These are phyloP conservation scores for Ophioderma brevispina DNA, from an alignment of 35 echinoderm and acorn worm genomes.

Conservation along the genomic window DNA sequence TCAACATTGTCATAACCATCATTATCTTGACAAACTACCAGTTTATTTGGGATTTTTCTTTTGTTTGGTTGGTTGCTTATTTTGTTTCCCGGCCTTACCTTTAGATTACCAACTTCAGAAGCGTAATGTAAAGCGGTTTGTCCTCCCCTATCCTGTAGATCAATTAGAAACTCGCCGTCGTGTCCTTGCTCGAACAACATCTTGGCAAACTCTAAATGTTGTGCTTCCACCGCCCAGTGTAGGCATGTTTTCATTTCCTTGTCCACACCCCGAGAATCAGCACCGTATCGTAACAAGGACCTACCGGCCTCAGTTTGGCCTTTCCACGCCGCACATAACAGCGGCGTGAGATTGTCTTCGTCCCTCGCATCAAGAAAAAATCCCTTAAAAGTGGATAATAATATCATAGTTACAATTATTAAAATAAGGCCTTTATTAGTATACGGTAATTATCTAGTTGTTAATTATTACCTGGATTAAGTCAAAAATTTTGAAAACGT, in stretches of 20 bases:
- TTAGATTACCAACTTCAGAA: constrained; percentile 67
- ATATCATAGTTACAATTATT: not conserved
- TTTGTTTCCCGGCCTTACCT: no score
- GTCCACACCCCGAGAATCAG: constrained; percentile 23
- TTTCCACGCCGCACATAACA: constrained; percentile 79
- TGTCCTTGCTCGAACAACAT: constrained; percentile 32
- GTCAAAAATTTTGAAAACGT: no score
- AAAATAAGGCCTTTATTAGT: not conserved
- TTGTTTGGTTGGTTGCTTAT: no score
- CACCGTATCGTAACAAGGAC: constrained; percentile 39
- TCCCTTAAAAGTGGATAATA: constrained; percentile 23
- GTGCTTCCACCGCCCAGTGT: constrained; percentile 76
- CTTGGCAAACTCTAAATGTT: constrained; percentile 46
- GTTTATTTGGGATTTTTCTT: no score
- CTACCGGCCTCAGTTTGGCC: constrained; percentile 60
- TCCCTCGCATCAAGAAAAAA: constrained; percentile 43
- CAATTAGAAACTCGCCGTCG: not conserved
- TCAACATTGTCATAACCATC: no score
- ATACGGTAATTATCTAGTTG: not conserved
- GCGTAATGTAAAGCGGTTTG: constrained; percentile 71
- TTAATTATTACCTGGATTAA: not conserved
- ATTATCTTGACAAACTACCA: no score
- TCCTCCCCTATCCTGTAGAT: constrained; percentile 29
- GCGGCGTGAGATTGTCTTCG: constrained; percentile 60
- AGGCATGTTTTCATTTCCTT: constrained; percentile 47